Evolutionary conservation across 2,888 invertebrate genomes (phyloP).

Genomic region (Ormyrus pomaceus): DNA sequence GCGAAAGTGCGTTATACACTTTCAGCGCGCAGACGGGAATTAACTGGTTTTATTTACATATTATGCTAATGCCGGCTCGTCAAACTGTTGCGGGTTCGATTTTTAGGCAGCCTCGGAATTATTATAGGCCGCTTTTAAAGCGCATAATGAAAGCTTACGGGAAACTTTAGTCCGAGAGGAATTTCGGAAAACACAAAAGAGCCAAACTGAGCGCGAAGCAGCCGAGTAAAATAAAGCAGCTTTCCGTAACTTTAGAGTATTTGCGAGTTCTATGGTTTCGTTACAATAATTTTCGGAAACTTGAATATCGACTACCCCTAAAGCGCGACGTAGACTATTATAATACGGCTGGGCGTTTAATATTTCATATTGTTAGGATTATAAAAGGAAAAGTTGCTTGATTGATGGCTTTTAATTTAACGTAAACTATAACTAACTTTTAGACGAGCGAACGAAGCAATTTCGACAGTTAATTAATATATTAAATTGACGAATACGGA

Average conservation of each 20-base stretch:
- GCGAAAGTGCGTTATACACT: conserved; percentile 34
- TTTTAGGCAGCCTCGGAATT: conserved; percentile 20
- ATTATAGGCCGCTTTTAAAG: conserved; percentile 34
- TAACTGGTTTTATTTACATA: conserved; percentile 56
- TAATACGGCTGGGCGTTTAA: too few relatives aligned
- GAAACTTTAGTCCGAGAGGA: conserved; percentile 45
- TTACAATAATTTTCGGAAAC: conserved; percentile 50
- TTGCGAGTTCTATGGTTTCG: conserved; percentile 42
- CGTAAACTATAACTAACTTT: too few relatives aligned
- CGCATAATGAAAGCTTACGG: conserved; percentile 53
- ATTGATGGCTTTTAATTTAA: too few relatives aligned
- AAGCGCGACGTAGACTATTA: too few relatives aligned
- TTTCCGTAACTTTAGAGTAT: conserved; percentile 48
- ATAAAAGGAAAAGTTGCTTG: too few relatives aligned
- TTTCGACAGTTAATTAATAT: too few relatives aligned
- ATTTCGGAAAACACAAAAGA: conserved; percentile 47
- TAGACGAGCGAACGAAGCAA: too few relatives aligned
- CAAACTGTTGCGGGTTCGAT: conserved; percentile 45
- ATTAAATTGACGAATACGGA: too few relatives aligned
- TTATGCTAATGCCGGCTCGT: conserved; percentile 51
- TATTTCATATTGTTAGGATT: too few relatives aligned
- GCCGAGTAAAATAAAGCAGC: conserved; percentile 40
- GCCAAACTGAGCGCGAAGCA: not conserved
- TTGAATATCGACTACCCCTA: conserved; percentile 29
- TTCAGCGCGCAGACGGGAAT: conserved; percentile 29